Base-by-base conservation (phyloP, 2,888 invertebrate species). In the Frankliniella fusca region DNA sequence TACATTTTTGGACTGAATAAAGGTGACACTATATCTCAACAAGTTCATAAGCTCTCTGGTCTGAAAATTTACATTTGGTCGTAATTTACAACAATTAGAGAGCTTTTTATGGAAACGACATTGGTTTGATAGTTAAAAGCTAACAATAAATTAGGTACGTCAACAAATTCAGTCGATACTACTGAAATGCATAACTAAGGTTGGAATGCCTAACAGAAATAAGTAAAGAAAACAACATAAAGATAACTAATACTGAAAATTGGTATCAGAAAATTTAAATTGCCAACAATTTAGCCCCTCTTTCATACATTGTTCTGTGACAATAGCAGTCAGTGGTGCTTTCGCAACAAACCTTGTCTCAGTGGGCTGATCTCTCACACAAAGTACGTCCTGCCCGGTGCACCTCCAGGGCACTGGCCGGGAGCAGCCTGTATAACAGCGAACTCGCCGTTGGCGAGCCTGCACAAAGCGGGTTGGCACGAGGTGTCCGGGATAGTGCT, bases 401-500 rank as follows among this genome's bases (percentile, higher is more conserved):
- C 61, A 7, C 38, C 38, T 5, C 38, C 38, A 38, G 38, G 38
- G 38, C 38, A 38, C 54, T 54, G 54, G 54, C 70, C 70, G 23
- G 70, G 70, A 27, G 70, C 70, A 10, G 70, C 70, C 70, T 76
- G 70, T 1, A 76, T 76, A 1, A 76, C 70, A 8, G 70, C 70
- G 12, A 76, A 76, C 70, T 76, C 70, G 23, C 70, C 70, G 70
- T 76, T 76, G 70, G 70, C 70, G 9, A 76, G 70, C 70, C 70
- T 23, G 27, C 70, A 76, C 27, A 76, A 10, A 12, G 70, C 70
- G 70, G 70, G 70, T 48, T 88, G 84, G 83, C 50, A 85, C 85
- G 81, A 83, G 85, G 82, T 86, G 86, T 86, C 86, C 70, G 86
- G 86, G 83, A 86, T 86, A 81, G 85, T 85, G 84, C 85, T 86